These are phyloP conservation scores for Temnothorax nylanderi DNA, from an alignment of 1,140 invertebrate species.

Conservation along the genomic window DNA sequence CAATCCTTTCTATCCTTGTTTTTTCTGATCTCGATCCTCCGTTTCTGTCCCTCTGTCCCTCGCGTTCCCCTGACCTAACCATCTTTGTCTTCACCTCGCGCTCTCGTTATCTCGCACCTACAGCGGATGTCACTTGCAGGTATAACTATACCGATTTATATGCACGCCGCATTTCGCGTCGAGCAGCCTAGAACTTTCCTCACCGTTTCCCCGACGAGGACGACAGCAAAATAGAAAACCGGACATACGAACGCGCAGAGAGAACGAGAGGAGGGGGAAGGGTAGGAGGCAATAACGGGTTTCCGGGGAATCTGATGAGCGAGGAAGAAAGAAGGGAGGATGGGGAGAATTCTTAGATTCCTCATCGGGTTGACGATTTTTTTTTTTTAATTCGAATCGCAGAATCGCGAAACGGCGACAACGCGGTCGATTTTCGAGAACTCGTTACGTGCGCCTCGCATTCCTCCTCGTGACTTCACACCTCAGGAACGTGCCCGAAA, in stretches of 20 bases:
- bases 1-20: not conserved
- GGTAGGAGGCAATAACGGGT: constrained; percentile 50
- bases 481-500: constrained; percentile 53
- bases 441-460: not conserved
- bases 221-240: constrained; percentile 55
- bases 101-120: constrained; percentile 38
- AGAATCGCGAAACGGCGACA: not conserved
- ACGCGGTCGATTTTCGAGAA: constrained; percentile 22
- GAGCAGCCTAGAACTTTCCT: constrained; percentile 72
- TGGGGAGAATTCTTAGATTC: not conserved
- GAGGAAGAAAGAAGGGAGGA: not conserved
- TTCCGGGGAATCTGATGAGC: constrained; percentile 67
- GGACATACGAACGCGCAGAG: constrained; percentile 31
- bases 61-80: too few relatives aligned
- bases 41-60: not conserved
- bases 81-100: not conserved
- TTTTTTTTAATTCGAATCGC: constrained; percentile 5
- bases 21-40: not conserved
- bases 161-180: constrained; percentile 75
- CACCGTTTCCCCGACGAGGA: constrained; percentile 56
- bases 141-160: constrained; percentile 72
- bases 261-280: constrained; percentile 33
- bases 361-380: not conserved
- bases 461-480: constrained; percentile 58
- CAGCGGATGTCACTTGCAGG: constrained; percentile 67